Conservation (phyloP, 2,888 invertebrate genomes). For the Hemistola chrysoprasaria region DNA sequence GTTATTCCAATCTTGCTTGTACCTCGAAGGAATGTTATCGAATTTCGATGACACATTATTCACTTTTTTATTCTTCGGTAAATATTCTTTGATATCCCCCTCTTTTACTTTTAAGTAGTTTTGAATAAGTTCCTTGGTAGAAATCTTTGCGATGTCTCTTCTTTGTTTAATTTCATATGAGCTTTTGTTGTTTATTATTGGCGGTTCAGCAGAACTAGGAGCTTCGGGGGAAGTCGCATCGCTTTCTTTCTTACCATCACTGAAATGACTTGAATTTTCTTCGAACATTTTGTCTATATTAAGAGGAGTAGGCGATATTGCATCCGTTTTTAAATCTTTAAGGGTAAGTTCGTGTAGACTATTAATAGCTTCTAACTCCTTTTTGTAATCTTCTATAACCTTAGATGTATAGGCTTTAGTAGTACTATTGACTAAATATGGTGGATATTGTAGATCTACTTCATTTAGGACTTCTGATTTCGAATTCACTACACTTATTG, state of each 20-base stretch:
- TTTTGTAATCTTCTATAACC: constrained; percentile 79
- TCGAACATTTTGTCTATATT: constrained; percentile 74
- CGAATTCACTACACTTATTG: constrained; percentile 15
- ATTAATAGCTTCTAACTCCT: constrained; percentile 74
- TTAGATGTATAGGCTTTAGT: constrained; percentile 77
- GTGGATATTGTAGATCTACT: constrained; percentile 60
- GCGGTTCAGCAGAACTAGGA: constrained; percentile 31
- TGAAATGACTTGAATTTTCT: constrained; percentile 44
- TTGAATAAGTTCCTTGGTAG: constrained; percentile 71
- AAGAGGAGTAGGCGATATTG: constrained; percentile 68
- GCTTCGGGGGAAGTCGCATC: constrained; percentile 38
- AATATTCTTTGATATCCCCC: constrained; percentile 52
- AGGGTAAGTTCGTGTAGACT: constrained; percentile 71
- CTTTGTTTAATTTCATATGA: constrained; percentile 44
- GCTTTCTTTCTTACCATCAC: constrained; percentile 42
- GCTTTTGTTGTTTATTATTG: constrained; percentile 40
- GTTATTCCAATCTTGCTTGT: constrained; percentile 64
- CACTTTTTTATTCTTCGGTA: constrained; percentile 51
- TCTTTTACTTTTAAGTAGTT: constrained; percentile 75
- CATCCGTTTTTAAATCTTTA: constrained; percentile 73
- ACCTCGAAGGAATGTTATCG: constrained; percentile 38
- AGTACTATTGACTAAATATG: constrained; percentile 68
- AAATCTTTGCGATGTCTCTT: constrained; percentile 63
- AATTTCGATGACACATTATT: constrained; percentile 42
- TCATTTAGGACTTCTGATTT: constrained; percentile 37